Conservation (phyloP, 2,797 vertebrate species). For the Simalia tracyae region DNA sequence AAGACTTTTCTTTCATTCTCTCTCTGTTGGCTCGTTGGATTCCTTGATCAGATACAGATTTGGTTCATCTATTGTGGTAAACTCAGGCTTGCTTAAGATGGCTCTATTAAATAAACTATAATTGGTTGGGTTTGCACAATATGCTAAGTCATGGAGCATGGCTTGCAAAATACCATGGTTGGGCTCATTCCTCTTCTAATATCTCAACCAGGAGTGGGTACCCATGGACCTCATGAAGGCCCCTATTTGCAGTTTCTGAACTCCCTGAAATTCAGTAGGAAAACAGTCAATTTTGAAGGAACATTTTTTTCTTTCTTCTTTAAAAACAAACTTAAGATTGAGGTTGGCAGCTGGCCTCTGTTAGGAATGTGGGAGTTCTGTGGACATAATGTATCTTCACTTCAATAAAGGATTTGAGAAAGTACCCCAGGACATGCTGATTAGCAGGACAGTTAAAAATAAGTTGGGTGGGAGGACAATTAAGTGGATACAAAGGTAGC, state of each 20-base stretch:
- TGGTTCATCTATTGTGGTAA: background rate
- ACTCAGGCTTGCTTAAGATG: background rate
- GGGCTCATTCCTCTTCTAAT: background rate
- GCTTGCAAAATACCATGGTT: background rate
- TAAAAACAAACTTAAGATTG: too few relatives aligned
- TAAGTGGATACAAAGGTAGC: too few relatives aligned
- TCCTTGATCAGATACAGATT: background rate
- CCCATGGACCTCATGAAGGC: background rate
- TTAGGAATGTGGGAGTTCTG: too few relatives aligned
- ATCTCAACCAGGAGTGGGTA: background rate
- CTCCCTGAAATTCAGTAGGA: too few relatives aligned
- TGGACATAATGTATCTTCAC: too few relatives aligned
- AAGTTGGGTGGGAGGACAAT: too few relatives aligned
- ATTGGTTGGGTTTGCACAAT: background rate
- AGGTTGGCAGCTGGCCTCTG: too few relatives aligned
- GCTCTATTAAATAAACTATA: background rate
- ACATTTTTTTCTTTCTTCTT: too few relatives aligned
- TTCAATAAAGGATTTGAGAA: too few relatives aligned
- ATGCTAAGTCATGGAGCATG: background rate
- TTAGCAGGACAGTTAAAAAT: too few relatives aligned
- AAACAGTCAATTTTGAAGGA: background rate
- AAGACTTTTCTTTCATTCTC: background rate
- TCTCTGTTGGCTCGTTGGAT: background rate
- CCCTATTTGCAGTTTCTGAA: too few relatives aligned
- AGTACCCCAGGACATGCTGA: too few relatives aligned